Evolutionary conservation across 2,797 vertebrate genomes (phyloP).

Genomic region (Galagoides demidoff): DNA sequence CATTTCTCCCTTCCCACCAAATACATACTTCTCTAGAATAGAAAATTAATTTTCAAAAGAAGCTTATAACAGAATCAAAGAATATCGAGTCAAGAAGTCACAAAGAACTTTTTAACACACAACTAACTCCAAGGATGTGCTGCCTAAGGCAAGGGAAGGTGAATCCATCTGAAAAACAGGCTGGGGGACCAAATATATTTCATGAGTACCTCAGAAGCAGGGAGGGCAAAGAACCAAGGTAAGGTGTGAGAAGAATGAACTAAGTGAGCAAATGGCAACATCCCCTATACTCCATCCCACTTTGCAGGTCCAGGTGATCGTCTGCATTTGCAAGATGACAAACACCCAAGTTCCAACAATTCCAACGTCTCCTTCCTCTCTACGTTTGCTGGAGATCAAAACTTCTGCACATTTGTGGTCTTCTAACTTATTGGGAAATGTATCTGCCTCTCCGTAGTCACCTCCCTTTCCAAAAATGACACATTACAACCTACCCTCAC

Average conservation of each 20-base stretch:
- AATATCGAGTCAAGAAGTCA: not conserved
- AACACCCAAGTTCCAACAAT: accelerated
- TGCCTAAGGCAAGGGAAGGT: not conserved
- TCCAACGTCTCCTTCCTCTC: not conserved
- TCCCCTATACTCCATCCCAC: too few relatives aligned
- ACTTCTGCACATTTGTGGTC: not conserved
- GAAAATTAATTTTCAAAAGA: not conserved
- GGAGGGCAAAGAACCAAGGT: not conserved
- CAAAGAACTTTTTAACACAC: not conserved
- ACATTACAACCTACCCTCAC: accelerated
- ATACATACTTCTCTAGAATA: not conserved
- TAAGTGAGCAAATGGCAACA: not conserved
- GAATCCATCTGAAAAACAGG: not conserved
- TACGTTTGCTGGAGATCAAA: not conserved
- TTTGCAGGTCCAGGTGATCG: not conserved
- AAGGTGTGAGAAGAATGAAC: not conserved
- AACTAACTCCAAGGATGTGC: not conserved
- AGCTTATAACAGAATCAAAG: not conserved
- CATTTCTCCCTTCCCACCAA: not conserved
- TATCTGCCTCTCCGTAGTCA: not conserved
- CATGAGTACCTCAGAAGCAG: not conserved
- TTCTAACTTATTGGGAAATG: not conserved
- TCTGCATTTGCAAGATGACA: not conserved
- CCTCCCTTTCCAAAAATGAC: not conserved
- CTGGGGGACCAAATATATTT: not conserved